A percentile compares a stretch with the other conserved stretches of the same genome.
Conservation (phyloP, 2,888 invertebrate species). For the Lithophane semibrunnea region DNA sequence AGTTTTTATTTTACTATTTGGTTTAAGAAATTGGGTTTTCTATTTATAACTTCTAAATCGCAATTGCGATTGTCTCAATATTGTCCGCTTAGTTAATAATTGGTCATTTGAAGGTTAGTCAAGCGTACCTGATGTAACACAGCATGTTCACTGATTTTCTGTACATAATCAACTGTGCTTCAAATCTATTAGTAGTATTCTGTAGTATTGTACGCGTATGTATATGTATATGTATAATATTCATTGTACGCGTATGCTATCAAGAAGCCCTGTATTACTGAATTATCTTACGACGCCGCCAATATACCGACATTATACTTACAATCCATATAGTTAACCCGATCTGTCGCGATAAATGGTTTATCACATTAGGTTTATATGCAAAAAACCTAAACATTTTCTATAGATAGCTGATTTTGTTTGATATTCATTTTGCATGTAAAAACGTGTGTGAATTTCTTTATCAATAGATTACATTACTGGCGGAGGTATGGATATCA, state of each 20-base stretch:
- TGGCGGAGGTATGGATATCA: too few species aligned
- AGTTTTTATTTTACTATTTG: background rate
- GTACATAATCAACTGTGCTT: conserved; percentile 13
- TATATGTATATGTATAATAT: too few species aligned
- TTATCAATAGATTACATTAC: background rate
- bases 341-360: conserved; percentile 29
- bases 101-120: background rate
- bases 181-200: background rate
- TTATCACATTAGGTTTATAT: conserved; percentile 30
- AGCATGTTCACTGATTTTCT: background rate
- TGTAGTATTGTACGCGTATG: background rate
- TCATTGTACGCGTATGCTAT: background rate
- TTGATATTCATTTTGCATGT: background rate
- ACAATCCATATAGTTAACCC: conserved; percentile 42
- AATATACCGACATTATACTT: conserved; percentile 10
- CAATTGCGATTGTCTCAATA: background rate
- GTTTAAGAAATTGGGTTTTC: background rate
- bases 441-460: background rate
- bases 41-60: background rate
- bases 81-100: background rate
- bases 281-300: conserved; percentile 41
- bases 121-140: background rate
- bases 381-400: background rate
- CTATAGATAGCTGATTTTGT: background rate
- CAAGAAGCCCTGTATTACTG: conserved; percentile 52